These are phyloP conservation scores for Trinectes maculatus DNA, from an alignment of 2,113 vertebrate genomes.

Conservation along the genomic window DNA sequence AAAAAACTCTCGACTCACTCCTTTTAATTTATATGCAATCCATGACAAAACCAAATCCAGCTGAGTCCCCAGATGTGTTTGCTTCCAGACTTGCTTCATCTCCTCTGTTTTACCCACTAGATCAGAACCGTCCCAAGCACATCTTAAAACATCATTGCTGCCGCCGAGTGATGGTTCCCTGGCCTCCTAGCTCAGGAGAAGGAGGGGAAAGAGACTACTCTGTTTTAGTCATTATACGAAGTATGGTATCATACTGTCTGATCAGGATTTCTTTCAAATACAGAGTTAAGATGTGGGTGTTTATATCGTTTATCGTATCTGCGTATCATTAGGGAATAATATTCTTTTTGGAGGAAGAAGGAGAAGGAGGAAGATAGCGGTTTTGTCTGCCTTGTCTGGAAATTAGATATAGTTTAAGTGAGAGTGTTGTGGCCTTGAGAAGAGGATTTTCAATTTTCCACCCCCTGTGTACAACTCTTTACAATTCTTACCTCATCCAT, in stretches of 20 bases:
- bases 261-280: slow-evolving; percentile 11
- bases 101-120: slow-evolving; percentile 19
- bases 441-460: slow-evolving; percentile 73
- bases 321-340: neutral
- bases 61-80: slow-evolving; percentile 53
- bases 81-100: slow-evolving; percentile 25
- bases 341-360: slow-evolving; percentile 9
- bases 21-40: slow-evolving; percentile 39
- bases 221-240: slow-evolving; percentile 67
- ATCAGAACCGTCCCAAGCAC: slow-evolving; percentile 48
- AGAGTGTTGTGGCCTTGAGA: slow-evolving; percentile 63
- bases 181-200: slow-evolving; percentile 29
- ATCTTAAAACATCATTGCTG: slow-evolving; percentile 54
- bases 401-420: slow-evolving; percentile 57
- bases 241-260: slow-evolving; percentile 28
- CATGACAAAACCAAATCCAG: slow-evolving; percentile 31
- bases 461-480: slow-evolving; percentile 60
- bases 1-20: neutral
- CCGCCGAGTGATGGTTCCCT: slow-evolving; percentile 62
- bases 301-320: slow-evolving; percentile 4
- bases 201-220: slow-evolving; percentile 30
- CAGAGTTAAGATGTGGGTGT: slow-evolving; percentile 1
- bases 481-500: slow-evolving; percentile 25
- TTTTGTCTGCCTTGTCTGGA: slow-evolving; percentile 29
- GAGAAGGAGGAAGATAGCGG: neutral